Conservation (phyloP, 1,140 invertebrate genomes). For the Drosophila bipectinata region DNA sequence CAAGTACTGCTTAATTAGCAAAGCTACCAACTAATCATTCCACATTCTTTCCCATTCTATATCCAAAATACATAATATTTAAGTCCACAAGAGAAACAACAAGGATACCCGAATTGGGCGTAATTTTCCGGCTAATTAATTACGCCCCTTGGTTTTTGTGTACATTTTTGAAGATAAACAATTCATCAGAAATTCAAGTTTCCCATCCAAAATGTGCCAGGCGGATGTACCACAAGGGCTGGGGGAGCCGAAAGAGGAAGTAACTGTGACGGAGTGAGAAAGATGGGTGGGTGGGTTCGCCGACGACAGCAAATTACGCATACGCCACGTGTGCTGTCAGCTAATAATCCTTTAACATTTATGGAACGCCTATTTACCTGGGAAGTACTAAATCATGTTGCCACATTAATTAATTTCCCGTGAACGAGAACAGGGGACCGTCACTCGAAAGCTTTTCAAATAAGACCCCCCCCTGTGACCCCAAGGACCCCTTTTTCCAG, state of each 20-base stretch:
- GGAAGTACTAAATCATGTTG: constrained; percentile 82
- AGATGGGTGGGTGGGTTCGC: constrained; percentile 19
- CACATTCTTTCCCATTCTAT: constrained; percentile 23
- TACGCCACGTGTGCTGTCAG: constrained; percentile 78
- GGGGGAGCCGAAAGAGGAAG: not conserved
- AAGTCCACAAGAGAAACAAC: constrained; percentile 27
- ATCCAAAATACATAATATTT: constrained; percentile 51
- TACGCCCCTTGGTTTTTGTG: constrained; percentile 62
- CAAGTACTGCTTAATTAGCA: constrained; percentile 66
- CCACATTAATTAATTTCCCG: constrained; percentile 80
- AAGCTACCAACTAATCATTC: constrained; percentile 67
- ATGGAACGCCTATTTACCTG: constrained; percentile 80
- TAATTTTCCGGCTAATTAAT: constrained; percentile 72
- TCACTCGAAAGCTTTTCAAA: constrained; percentile 33
- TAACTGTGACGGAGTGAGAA: not conserved
- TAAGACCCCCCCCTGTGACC: not conserved
- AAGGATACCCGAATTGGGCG: constrained; percentile 21
- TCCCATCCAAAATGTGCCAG: constrained; percentile 12
- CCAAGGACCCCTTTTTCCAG: not conserved
- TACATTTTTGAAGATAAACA: constrained; percentile 79
- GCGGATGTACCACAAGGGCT: not conserved
- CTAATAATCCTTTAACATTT: constrained; percentile 83
- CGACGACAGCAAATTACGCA: constrained; percentile 69
- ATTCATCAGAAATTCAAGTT: constrained; percentile 77
- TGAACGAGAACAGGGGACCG: constrained; percentile 53